phyloP scores from a whole-genome alignment of 2,113 vertebrate species.

The Bucco capensis region DNA sequence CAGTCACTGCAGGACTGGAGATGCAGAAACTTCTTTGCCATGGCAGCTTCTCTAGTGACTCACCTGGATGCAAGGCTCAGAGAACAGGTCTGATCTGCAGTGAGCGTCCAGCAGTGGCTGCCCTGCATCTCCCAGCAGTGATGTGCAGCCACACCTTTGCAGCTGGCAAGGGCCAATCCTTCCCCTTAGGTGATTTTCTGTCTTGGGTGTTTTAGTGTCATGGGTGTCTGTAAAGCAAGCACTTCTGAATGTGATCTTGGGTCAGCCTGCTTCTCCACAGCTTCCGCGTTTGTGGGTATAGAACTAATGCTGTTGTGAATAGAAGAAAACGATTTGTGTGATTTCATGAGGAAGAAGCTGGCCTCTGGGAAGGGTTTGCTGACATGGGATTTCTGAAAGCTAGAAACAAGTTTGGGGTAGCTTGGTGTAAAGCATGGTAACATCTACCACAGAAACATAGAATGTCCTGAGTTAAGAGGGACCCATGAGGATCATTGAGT shows the following conservation, averaged over 20 bases:
- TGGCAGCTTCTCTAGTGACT: not conserved
- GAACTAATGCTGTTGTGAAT: fast-evolving
- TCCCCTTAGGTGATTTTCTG: fast-evolving
- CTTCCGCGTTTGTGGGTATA: fast-evolving
- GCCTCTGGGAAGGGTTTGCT: not conserved
- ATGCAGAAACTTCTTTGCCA: not conserved
- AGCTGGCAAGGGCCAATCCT: not conserved
- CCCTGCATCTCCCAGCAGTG: not conserved
- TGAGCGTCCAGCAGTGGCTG: fast-evolving
- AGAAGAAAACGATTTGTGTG: not conserved
- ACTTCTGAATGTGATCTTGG: not conserved
- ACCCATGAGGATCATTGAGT: no score
- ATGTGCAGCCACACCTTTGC: not conserved
- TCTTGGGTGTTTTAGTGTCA: not conserved
- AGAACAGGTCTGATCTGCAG: not conserved
- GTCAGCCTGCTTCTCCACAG: not conserved
- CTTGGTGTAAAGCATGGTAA: not conserved
- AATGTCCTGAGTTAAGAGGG: no score
- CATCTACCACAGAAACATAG: no score
- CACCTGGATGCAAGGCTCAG: no score
- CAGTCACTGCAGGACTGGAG: not conserved
- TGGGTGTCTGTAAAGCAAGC: no score
- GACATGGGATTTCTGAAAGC: not conserved
- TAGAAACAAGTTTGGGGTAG: not conserved
- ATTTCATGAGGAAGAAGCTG: not conserved